Evolutionary conservation across 2,888 invertebrate species (phyloP), one percentile per base, ranked within the genome.

Genomic region (Deilephila elpenor): DNA sequence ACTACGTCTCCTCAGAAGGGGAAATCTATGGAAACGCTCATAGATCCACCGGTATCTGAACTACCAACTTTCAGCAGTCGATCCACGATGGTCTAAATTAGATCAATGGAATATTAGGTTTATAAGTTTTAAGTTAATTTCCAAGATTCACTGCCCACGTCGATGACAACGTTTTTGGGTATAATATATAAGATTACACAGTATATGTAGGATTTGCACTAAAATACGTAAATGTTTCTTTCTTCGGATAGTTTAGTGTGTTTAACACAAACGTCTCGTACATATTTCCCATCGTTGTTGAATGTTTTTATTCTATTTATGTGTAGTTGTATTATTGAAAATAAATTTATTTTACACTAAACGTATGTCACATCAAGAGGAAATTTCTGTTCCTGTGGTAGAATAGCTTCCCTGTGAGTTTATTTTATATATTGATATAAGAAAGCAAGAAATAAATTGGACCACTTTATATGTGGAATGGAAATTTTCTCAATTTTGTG

Each of bases 381-480:
- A 94, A 94, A 94, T 94, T 94, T 94, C 94, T 94, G 94, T 94
- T 94, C 92, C 91, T 81, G 82, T 79, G 92, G 92, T 94, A 93
- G 91, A 93, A 90, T 92, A 88, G 86, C 87, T 85, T 85, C 83
- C 83, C 81, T 79, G 79, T 79, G 77, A 75, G 78, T 80, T 76
- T 78, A 72, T 78, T 79, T 83, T 74, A 78, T 79, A 82, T 78
- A 73, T 81, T 79, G 75, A 76, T 73, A 83, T 92, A 88, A 89
- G 94, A 92, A 94, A 94, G 94, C 94, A 94, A 93, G 93, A 79
- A 90, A 91, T 91, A 86, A 84, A 74, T 81, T 78, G 81, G 75
- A 53, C 74, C 81, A 84, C 84, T 81, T 72, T 76, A 77, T 72
- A 76, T 77, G 91, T 91, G 92, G 94, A 93, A 95, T 94, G 92